Percentiles rank a stretch among this genome's conserved stretches.
These are phyloP conservation scores for Podarcis raffonei DNA, from an alignment of 2,113 vertebrate species.

Conservation along the genomic window DNA sequence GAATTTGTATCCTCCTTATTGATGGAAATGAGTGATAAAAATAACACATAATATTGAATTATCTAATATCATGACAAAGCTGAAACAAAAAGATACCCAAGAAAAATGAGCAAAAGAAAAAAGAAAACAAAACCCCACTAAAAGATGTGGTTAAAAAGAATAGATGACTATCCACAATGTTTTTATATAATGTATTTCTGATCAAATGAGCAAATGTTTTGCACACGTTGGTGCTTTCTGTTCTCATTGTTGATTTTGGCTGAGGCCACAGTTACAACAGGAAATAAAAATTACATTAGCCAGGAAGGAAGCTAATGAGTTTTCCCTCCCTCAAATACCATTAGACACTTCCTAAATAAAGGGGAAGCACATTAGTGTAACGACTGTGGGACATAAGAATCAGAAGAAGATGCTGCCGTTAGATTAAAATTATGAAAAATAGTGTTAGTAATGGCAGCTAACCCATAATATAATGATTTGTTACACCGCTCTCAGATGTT, in stretches of 20 bases:
- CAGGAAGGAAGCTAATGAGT: conserved; percentile 84
- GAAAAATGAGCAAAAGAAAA: background rate
- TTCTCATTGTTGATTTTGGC: conserved; percentile 67
- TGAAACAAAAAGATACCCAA: background rate
- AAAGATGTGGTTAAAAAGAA: background rate
- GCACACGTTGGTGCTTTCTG: conserved; percentile 48
- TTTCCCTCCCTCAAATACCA: conserved; percentile 83
- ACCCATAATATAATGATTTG: background rate
- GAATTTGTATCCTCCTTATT: background rate
- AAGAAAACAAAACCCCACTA: background rate
- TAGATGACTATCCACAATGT: conserved; percentile 11
- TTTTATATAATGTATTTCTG: conserved; percentile 15
- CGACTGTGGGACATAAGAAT: conserved; percentile 56
- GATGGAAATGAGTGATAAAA: background rate
- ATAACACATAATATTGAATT: background rate
- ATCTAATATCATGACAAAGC: background rate
- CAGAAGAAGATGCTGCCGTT: conserved; percentile 43
- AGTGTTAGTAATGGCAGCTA: conserved; percentile 31
- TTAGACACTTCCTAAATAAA: conserved; percentile 91
- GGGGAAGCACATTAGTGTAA: conserved; percentile 73
- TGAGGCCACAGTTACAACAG: conserved; percentile 77
- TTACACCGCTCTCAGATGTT: background rate
- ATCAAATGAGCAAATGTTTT: conserved; percentile 30
- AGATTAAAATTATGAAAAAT: conserved; percentile 49
- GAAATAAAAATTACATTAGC: conserved; percentile 84